These are phyloP conservation scores for Ypsolopha sequella DNA, from an alignment of 2,888 invertebrate genomes.

Conservation along the genomic window DNA sequence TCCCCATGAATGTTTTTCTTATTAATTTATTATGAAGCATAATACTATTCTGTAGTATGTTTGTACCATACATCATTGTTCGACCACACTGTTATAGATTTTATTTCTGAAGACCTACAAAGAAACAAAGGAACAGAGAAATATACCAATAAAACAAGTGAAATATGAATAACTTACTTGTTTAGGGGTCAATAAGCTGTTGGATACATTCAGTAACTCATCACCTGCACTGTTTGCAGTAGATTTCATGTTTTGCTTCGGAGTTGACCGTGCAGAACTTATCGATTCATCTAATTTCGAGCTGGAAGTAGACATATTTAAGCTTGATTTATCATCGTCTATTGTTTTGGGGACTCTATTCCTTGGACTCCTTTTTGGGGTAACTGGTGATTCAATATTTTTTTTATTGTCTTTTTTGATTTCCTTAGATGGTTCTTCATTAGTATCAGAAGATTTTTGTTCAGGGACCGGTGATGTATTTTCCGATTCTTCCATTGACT, in stretches of 20 bases:
- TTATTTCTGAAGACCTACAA: too few species aligned
- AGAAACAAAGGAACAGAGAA: too few species aligned
- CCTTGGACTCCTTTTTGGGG: constrained; percentile 35
- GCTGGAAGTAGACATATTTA: constrained; percentile 20
- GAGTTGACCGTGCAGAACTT: constrained; percentile 29
- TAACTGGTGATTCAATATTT: constrained; percentile 11
- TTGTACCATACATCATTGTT: too few species aligned
- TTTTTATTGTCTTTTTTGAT: not conserved
- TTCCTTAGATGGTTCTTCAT: constrained; percentile 4
- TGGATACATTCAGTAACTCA: constrained; percentile 35
- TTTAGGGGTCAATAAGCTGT: constrained; percentile 38
- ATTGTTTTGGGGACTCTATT: constrained; percentile 26
- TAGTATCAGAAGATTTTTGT: constrained; percentile 6
- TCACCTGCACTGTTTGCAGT: constrained; percentile 27
- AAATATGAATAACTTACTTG: constrained; percentile 44
- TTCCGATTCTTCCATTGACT: constrained; percentile 13
- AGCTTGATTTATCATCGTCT: constrained; percentile 11
- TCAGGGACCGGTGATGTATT: not conserved
- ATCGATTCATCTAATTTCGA: constrained; percentile 32
- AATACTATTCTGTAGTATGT: too few species aligned
- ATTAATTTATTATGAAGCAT: too few species aligned
- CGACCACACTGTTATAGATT: too few species aligned
- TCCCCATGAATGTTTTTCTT: too few species aligned
- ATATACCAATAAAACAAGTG: too few species aligned
- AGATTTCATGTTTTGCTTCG: constrained; percentile 28